Percentiles rank a stretch among this genome's conserved stretches.
Evolutionary conservation across 2,888 invertebrate genomes (phyloP).

Genomic region (Parnassius mnemosyne): DNA sequence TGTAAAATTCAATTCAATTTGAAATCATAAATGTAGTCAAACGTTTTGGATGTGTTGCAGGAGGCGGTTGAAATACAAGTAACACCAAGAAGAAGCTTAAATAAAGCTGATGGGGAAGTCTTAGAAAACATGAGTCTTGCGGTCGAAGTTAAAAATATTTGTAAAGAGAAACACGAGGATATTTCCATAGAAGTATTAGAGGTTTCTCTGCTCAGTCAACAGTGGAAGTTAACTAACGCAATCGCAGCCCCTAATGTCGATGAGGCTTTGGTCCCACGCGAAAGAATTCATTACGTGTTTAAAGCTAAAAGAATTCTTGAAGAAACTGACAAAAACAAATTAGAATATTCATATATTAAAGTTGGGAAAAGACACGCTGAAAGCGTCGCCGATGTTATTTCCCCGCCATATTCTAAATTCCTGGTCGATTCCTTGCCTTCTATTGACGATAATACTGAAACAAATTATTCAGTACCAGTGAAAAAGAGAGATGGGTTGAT

Average conservation of each 20-base stretch:
- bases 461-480: slow-evolving; percentile 27
- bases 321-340: slow-evolving; percentile 43
- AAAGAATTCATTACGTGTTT: slow-evolving; percentile 63
- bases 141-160: slow-evolving; percentile 85
- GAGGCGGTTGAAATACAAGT: slow-evolving; percentile 81
- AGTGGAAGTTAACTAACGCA: slow-evolving; percentile 79
- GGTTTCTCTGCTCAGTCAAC: slow-evolving; percentile 81
- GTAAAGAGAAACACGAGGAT: slow-evolving; percentile 82
- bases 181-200: slow-evolving; percentile 80
- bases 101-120: slow-evolving; percentile 50
- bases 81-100: slow-evolving; percentile 75
- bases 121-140: slow-evolving; percentile 83
- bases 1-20: no score
- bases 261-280: slow-evolving; percentile 54
- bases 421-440: slow-evolving; percentile 51
- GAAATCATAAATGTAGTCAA: background rate
- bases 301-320: slow-evolving; percentile 55
- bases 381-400: slow-evolving; percentile 42
- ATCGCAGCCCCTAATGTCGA: slow-evolving; percentile 52
- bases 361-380: slow-evolving; percentile 50
- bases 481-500: slow-evolving; percentile 52
- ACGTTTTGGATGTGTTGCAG: slow-evolving; percentile 40
- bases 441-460: slow-evolving; percentile 49
- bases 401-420: slow-evolving; percentile 58
- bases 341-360: slow-evolving; percentile 58